These are phyloP conservation scores for Drosophila dives DNA, from an alignment of 2,888 invertebrate genomes.

Conservation along the genomic window DNA sequence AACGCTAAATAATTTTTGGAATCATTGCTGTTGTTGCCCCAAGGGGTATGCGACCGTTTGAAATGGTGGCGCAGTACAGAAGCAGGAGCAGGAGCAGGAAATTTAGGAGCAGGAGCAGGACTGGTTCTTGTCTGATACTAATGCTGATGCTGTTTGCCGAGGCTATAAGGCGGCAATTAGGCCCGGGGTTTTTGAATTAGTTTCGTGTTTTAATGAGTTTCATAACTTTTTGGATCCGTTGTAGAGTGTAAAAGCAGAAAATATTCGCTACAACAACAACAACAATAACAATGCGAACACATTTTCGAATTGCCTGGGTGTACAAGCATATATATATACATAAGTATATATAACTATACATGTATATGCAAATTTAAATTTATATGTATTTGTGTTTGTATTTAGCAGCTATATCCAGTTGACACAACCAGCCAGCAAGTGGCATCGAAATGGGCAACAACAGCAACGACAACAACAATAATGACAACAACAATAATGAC, in stretches of 20 bases:
- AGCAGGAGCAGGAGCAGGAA: neutral
- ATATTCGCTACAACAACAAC: slow-evolving; percentile 30
- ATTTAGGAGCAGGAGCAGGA: neutral
- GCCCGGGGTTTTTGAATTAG: slow-evolving; percentile 79
- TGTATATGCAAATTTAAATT: slow-evolving; percentile 1
- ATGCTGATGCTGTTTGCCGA: slow-evolving; percentile 39
- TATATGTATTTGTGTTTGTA: slow-evolving; percentile 20
- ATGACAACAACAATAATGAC: slow-evolving; percentile 3
- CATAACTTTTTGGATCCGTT: slow-evolving; percentile 80
- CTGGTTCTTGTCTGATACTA: slow-evolving; percentile 11
- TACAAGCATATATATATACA: slow-evolving; percentile 7
- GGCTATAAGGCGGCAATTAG: slow-evolving; percentile 74
- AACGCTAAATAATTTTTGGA: slow-evolving; percentile 79
- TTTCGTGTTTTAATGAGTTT: slow-evolving; percentile 79
- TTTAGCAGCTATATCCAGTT: slow-evolving; percentile 60
- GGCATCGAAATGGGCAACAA: slow-evolving; percentile 49
- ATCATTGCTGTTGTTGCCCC: slow-evolving; percentile 64
- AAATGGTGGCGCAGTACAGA: neutral
- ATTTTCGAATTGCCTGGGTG: slow-evolving; percentile 29
- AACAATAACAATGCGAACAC: slow-evolving; percentile 13
- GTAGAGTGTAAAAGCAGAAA: slow-evolving; percentile 70
- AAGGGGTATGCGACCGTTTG: slow-evolving; percentile 25
- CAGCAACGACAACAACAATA: slow-evolving; percentile 19
- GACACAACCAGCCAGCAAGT: slow-evolving; percentile 68
- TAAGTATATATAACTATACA: neutral